phyloP scores from a whole-genome alignment of 2,113 vertebrate species.

The Trogon surrucura region DNA sequence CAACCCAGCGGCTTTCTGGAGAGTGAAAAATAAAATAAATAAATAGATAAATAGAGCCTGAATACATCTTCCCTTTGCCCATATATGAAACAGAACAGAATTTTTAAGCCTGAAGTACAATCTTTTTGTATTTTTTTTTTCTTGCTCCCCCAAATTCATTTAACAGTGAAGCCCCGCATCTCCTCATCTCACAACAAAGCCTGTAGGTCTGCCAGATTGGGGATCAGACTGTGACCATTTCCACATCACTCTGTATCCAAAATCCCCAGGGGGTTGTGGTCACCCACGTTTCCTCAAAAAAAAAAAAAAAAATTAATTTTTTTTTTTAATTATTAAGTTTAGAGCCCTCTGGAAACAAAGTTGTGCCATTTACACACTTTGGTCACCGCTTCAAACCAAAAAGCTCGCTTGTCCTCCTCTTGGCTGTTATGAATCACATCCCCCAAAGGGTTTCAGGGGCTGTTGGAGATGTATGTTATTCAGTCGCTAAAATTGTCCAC shows the following conservation, averaged over 20 bases:
- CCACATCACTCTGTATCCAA: not conserved
- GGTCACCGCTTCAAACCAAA: not conserved
- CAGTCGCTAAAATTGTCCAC: not conserved
- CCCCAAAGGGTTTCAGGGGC: not conserved
- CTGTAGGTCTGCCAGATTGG: not conserved
- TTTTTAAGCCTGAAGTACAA: not conserved
- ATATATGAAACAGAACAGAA: not conserved
- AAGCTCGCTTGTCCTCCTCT: not conserved
- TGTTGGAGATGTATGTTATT: not conserved
- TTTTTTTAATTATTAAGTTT: not conserved
- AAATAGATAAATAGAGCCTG: not conserved
- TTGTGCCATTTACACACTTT: not conserved
- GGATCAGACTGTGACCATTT: not conserved
- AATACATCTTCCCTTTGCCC: not conserved
- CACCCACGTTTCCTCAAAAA: rapidly evolving
- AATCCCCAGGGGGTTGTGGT: not conserved
- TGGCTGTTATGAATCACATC: not conserved
- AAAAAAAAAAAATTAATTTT: no score
- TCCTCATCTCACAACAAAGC: not conserved
- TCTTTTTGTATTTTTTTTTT: not conserved
- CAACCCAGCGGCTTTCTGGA: slow-evolving; percentile 27
- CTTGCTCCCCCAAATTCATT: not conserved
- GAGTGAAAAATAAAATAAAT: not conserved
- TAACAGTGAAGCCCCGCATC: not conserved
- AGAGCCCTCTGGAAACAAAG: not conserved